These are phyloP conservation scores for Ataeniobius toweri DNA, from an alignment of 2,797 vertebrate species.

Conservation along the genomic window DNA sequence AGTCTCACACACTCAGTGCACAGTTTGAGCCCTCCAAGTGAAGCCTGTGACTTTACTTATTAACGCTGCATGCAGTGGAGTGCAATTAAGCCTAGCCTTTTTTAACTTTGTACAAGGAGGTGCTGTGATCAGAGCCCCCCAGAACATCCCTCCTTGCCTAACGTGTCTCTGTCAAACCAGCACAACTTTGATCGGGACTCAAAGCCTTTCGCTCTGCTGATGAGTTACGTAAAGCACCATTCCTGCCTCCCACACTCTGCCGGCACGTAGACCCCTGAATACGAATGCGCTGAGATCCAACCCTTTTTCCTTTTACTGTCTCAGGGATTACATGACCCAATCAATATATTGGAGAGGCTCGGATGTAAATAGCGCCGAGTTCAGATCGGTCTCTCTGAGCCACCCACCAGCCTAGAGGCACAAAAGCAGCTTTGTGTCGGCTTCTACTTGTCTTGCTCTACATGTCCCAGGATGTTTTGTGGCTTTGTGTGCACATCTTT, in stretches of 20 bases:
- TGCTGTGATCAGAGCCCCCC: constrained; percentile 60
- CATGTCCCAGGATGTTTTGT: constrained; percentile 78
- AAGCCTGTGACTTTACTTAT: constrained; percentile 70
- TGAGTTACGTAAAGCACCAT: constrained; percentile 48
- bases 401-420: constrained; percentile 73
- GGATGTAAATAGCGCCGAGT: constrained; percentile 55
- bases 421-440: constrained; percentile 76
- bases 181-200: constrained; percentile 52
- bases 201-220: constrained; percentile 26
- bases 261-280: constrained; percentile 47
- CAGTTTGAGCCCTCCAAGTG: constrained; percentile 39
- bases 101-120: constrained; percentile 64
- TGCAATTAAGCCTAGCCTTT: constrained; percentile 65
- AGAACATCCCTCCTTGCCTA: constrained; percentile 41
- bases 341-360: constrained; percentile 73
- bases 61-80: constrained; percentile 61
- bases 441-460: constrained; percentile 77
- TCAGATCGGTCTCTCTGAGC: constrained; percentile 67
- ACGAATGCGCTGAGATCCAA: constrained; percentile 49
- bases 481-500: constrained; percentile 76
- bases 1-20: constrained; percentile 19
- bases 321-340: constrained; percentile 68
- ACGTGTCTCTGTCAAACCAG: constrained; percentile 30
- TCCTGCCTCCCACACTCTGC: constrained; percentile 60
- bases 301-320: constrained; percentile 51